phyloP scores from a whole-genome alignment of 2,888 invertebrate genomes.

The Himalopsyche tibetana region DNA sequence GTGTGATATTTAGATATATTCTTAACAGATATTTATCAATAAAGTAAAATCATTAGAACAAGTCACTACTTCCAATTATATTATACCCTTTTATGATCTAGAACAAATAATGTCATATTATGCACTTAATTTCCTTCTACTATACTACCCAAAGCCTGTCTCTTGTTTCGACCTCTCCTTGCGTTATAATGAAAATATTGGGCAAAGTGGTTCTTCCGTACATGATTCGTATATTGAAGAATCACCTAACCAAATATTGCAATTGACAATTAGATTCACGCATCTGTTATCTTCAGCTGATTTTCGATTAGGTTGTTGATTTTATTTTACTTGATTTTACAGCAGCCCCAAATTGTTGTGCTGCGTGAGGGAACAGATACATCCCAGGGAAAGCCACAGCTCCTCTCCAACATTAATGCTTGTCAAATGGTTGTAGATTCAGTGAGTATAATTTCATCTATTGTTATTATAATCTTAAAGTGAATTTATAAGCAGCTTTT shows the following conservation, averaged over 20 bases:
- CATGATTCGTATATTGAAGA: too few species aligned
- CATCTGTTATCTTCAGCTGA: too few species aligned
- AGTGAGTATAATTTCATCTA: conserved; percentile 74
- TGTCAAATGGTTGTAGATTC: conserved; percentile 97
- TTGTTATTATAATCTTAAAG: background rate
- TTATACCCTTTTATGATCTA: background rate
- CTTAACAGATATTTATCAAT: background rate
- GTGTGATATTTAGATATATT: background rate
- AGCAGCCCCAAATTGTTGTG: conserved; percentile 98
- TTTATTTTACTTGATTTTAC: conserved; percentile 67
- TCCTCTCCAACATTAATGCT: conserved; percentile 98
- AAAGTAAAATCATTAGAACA: background rate
- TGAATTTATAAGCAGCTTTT: too few species aligned
- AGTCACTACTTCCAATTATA: background rate
- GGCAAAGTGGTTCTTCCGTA: too few species aligned
- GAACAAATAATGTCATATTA: too few species aligned
- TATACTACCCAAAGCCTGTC: too few species aligned
- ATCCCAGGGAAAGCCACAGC: conserved; percentile 96
- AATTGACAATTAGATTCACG: too few species aligned
- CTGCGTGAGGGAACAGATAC: conserved; percentile 98
- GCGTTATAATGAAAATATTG: too few species aligned
- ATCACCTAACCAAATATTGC: too few species aligned
- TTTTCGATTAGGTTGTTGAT: background rate
- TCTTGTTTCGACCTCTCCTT: too few species aligned
- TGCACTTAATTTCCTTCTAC: too few species aligned